Base-by-base conservation (phyloP, 2,888 invertebrate genomes). In the Erebia ligea region DNA sequence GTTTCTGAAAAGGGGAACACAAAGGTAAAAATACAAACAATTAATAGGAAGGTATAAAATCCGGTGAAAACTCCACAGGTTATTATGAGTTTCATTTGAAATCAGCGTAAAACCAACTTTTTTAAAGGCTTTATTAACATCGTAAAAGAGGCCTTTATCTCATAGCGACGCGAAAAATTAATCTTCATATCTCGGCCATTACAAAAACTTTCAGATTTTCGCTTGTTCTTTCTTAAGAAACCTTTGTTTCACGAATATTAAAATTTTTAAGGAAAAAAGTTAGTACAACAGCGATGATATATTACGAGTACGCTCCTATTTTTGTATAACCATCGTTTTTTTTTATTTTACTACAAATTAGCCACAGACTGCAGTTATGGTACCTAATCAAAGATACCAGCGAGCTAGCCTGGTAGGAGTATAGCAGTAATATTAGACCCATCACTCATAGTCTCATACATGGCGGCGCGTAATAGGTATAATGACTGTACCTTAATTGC, bases 171-270 rank as follows among this genome's bases (percentile, higher is more conserved):
- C 72, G 75, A 76, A 77, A 78, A 79, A 78, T 78, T 78, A 77
- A 77, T 79, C 78, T 77, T 72, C 68, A 76, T 77, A 78, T 77
- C 76, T 78, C 72, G 74, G 79, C 75, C 78, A 73, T 71, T 75
- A 76, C 71, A 77, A 76, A 76, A 75, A 75, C 68, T 69, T 68
- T 68, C 59, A 45, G 54, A 70, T 70, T 75, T 73, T 75, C 63
- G 68, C 73, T 71, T 66, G 62, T 71, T 70, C 71, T 72, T 71
- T 73, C 59, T 61, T 58, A 71, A 71, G 69, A 48, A 70, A 70
- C 68, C 71, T 75, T 75, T 73, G 71, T 75, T 71, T 73, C 62
- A 54, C 58, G 50, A 67, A 67, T 71, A 75, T 71, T 72, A 72
- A 68, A 71, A 68, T 25, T 56, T 57, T 57, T 67, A 48, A 48